Evolutionary conservation across 2,797 vertebrate genomes (phyloP).

Genomic region (Epinephelus malabaricus): DNA sequence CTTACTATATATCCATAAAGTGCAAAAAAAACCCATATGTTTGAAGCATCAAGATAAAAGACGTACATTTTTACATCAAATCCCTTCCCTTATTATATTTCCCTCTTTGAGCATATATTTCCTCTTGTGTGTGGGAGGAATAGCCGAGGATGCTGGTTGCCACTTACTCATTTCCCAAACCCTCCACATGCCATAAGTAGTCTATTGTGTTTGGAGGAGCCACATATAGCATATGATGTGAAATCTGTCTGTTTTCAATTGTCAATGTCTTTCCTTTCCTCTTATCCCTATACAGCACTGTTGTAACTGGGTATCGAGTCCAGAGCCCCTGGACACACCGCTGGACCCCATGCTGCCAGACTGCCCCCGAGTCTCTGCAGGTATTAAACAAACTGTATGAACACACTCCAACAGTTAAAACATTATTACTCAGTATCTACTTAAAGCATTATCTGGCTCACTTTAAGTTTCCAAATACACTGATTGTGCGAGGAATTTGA

Average conservation of each 20-base stretch:
- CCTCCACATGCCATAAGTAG: neutral
- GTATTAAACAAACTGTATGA: slow-evolving; percentile 77
- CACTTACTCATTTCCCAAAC: neutral
- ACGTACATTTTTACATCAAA: neutral
- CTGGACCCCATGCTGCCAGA: slow-evolving; percentile 97
- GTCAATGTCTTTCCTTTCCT: neutral
- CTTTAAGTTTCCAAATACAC: neutral
- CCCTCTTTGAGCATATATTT: neutral
- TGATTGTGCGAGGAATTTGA: neutral
- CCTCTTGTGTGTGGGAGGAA: slow-evolving; percentile 12
- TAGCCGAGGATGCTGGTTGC: slow-evolving; percentile 1
- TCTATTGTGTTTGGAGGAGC: neutral
- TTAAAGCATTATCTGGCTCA: neutral
- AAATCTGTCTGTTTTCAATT: slow-evolving; percentile 11
- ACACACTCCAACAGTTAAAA: slow-evolving; percentile 4
- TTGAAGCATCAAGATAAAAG: slow-evolving; percentile 12
- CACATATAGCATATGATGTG: neutral
- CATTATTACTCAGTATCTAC: neutral
- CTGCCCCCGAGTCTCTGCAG: slow-evolving; percentile 97
- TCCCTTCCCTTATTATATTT: neutral
- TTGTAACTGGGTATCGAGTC: slow-evolving; percentile 98
- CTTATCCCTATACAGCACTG: slow-evolving; percentile 87
- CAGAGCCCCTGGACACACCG: slow-evolving; percentile 92
- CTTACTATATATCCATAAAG: neutral
- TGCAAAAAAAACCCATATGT: neutral